Conservation (phyloP, 2,888 invertebrate species). For the Drosophila kanekoi region DNA sequence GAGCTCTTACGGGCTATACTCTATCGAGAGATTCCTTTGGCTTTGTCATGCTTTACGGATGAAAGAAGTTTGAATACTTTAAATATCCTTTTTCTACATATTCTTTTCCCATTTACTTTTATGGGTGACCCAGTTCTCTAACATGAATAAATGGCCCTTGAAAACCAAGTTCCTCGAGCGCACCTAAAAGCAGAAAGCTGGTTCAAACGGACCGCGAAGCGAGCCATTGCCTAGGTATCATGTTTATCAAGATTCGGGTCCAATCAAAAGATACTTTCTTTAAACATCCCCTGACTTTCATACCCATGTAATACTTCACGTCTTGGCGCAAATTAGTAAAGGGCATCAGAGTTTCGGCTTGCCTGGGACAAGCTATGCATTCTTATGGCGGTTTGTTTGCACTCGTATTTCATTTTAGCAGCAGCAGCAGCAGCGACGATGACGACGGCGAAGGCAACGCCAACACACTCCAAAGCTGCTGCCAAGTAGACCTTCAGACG, state of each 20-base stretch:
- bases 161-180: too few relatives aligned
- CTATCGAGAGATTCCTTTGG: conserved; percentile 14
- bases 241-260: too few relatives aligned
- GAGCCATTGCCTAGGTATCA: too few relatives aligned
- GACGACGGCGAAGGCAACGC: conserved; percentile 50
- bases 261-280: too few relatives aligned
- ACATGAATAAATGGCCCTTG: too few relatives aligned
- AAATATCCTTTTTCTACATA: too few relatives aligned
- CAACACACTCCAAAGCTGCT: conserved; percentile 78
- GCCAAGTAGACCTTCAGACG: conserved; percentile 81
- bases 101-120: too few relatives aligned
- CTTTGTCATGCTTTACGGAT: neutral
- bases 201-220: too few relatives aligned
- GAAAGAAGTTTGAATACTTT: too few relatives aligned
- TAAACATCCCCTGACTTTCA: neutral
- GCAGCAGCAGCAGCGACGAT: conserved; percentile 26
- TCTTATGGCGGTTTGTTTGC: conserved; percentile 65
- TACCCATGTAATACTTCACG: too few relatives aligned
- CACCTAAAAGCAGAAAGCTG: too few relatives aligned
- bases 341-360: conserved; percentile 38
- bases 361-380: conserved; percentile 7
- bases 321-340: conserved; percentile 1
- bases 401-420: conserved; percentile 78
- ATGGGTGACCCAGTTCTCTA: too few relatives aligned
- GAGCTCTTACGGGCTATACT: conserved; percentile 35